These are phyloP conservation scores for Pedionomus torquatus DNA, from an alignment of 2,113 vertebrate species.

Conservation along the genomic window DNA sequence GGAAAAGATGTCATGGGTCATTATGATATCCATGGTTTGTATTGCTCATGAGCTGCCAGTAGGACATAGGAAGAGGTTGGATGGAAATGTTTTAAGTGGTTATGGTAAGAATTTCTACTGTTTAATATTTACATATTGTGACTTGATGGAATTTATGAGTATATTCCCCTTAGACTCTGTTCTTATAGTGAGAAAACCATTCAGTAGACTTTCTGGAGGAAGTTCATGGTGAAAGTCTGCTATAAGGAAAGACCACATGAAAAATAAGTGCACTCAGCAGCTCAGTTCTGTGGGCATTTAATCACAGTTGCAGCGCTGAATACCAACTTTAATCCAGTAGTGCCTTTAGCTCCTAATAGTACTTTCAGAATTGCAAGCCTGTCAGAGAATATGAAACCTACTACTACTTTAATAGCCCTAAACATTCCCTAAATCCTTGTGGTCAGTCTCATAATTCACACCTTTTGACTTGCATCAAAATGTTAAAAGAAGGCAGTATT, in stretches of 20 bases:
- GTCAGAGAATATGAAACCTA: background rate
- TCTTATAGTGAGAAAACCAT: background rate
- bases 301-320: background rate
- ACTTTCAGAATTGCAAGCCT: background rate
- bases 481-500: background rate
- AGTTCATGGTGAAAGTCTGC: background rate
- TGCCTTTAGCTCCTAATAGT: background rate
- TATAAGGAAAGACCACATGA: background rate
- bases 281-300: background rate
- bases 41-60: background rate
- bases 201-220: background rate
- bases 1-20: background rate
- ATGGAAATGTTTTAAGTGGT: background rate
- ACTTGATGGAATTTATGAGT: background rate
- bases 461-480: background rate
- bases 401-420: background rate
- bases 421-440: background rate
- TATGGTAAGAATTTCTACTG: background rate
- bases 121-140: background rate
- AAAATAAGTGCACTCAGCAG: background rate
- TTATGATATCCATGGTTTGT: background rate
- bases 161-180: background rate
- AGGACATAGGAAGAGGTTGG: background rate
- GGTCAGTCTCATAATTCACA: background rate
- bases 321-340: background rate